Base-by-base conservation (phyloP, 1,140 invertebrate genomes). In the Papilio polytes region DNA sequence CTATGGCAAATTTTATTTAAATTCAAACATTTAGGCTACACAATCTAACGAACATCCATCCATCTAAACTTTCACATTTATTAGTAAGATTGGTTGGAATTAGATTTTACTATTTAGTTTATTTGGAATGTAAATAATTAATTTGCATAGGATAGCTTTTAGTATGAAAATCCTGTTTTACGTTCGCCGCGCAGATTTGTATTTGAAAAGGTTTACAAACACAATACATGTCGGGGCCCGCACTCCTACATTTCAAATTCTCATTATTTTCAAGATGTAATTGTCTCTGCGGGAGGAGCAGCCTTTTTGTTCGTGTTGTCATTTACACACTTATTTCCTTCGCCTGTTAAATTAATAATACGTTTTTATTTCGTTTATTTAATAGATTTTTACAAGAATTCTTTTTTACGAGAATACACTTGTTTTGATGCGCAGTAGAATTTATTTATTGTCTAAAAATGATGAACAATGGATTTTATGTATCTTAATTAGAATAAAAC, bases 191-290 rank as follows among this genome's bases (percentile, higher is more conserved):
- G n/a, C 46, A 15, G 73, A 74, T 74, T 74, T 74, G 41, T 74
- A 74, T 74, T 74, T 74, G 73, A 74, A 53, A 74, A 74, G 73
- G 22, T 74, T 74, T 74, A 74, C 20, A 74, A 51, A 74, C 44
- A 46, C 73, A 74, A 74, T 51, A 51, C 44, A 51, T 74, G 73
- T 44, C 9, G 44, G n/a, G 22, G 18, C 59, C 59, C 63, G 63
- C 63, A 73, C 12, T 46, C 74, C 18, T 46, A 74, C 44, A 76
- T 76, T 46, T 76, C 74, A 76, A 53, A 76, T 76, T 76, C 74
- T 76, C 74, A 76, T 76, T 76, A 76, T 76, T 76, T 76, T 76
- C 74, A 76, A 76, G 44, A 76, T 51, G 74, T 76, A 76, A 76
- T 76, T 76, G 74, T 76, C 74, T 46, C 74, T 76, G 15, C 46